phyloP scores from a whole-genome alignment of 2,797 vertebrate genomes.

The Poeciliopsis paucimaculata region DNA sequence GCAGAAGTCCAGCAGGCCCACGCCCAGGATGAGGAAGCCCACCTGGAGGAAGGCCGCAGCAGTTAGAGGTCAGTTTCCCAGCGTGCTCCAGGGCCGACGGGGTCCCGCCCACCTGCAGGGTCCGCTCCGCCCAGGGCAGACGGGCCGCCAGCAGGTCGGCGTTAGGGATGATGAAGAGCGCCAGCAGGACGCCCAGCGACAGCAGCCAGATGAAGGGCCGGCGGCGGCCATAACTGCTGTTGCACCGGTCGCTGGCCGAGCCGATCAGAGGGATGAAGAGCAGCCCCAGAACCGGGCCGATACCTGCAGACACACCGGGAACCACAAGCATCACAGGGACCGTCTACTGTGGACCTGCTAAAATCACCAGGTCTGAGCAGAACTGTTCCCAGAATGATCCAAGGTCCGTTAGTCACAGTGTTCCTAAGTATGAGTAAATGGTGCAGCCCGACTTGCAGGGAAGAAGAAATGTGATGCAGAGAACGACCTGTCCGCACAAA shows the following conservation, averaged over 20 bases:
- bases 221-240: slow-evolving; percentile 81
- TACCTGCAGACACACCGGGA: slow-evolving; percentile 65
- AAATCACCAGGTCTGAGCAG: too few species aligned
- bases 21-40: slow-evolving; percentile 82
- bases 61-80: neutral
- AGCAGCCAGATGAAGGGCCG: slow-evolving; percentile 86
- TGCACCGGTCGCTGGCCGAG: slow-evolving; percentile 85
- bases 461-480: too few species aligned
- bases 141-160: slow-evolving; percentile 77
- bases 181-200: slow-evolving; percentile 82
- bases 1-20: slow-evolving; percentile 84
- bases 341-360: too few species aligned
- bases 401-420: too few species aligned
- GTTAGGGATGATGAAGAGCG: slow-evolving; percentile 83
- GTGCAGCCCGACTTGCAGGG: too few species aligned
- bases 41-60: slow-evolving; percentile 62
- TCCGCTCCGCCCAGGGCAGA: slow-evolving; percentile 74
- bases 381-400: too few species aligned
- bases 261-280: slow-evolving; percentile 86
- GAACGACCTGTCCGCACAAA: too few species aligned
- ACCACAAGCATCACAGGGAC: neutral
- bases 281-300: slow-evolving; percentile 84
- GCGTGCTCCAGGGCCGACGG: slow-evolving; percentile 54
- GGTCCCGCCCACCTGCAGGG: slow-evolving; percentile 60
- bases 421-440: too few species aligned